Evolutionary conservation across 2,888 invertebrate genomes (phyloP).

Genomic region (Rhamnusium bicolor): DNA sequence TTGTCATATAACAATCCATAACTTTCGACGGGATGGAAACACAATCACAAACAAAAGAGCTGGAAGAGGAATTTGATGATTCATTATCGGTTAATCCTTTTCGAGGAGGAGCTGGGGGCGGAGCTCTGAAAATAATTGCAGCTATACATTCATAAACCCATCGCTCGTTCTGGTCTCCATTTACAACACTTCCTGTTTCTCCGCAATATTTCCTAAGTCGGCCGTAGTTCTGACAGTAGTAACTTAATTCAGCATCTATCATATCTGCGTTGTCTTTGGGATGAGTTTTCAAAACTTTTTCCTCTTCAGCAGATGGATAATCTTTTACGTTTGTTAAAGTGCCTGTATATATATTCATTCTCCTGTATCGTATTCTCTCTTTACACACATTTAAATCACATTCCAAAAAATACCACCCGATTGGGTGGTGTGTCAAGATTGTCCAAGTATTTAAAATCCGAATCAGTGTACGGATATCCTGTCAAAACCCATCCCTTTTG

Average conservation of each 20-base stretch:
- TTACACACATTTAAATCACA: slow-evolving; percentile 66
- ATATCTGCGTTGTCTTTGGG: slow-evolving; percentile 64
- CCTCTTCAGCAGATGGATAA: slow-evolving; percentile 44
- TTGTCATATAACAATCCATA: slow-evolving; percentile 39
- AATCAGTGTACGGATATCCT: slow-evolving; percentile 74
- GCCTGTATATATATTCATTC: slow-evolving; percentile 64
- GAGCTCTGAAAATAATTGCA: slow-evolving; percentile 59
- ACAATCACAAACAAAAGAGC: slow-evolving; percentile 40
- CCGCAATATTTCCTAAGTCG: slow-evolving; percentile 68
- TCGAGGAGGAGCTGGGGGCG: slow-evolving; percentile 51
- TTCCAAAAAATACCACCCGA: slow-evolving; percentile 67
- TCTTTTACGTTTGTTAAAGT: slow-evolving; percentile 57
- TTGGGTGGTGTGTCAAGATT: slow-evolving; percentile 77
- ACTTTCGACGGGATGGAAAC: slow-evolving; percentile 42
- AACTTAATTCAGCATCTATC: slow-evolving; percentile 66
- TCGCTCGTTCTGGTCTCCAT: slow-evolving; percentile 65
- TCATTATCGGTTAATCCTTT: slow-evolving; percentile 39
- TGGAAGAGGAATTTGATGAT: slow-evolving; percentile 22
- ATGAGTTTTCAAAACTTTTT: slow-evolving; percentile 61
- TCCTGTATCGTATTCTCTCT: slow-evolving; percentile 62
- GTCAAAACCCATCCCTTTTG: slow-evolving; percentile 78
- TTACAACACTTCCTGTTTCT: slow-evolving; percentile 63
- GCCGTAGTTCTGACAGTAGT: slow-evolving; percentile 68
- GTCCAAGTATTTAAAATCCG: slow-evolving; percentile 77
- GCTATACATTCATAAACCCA: slow-evolving; percentile 57